These are phyloP conservation scores for Lasioglossum calceatum DNA, from an alignment of 2,888 invertebrate genomes.

Conservation along the genomic window DNA sequence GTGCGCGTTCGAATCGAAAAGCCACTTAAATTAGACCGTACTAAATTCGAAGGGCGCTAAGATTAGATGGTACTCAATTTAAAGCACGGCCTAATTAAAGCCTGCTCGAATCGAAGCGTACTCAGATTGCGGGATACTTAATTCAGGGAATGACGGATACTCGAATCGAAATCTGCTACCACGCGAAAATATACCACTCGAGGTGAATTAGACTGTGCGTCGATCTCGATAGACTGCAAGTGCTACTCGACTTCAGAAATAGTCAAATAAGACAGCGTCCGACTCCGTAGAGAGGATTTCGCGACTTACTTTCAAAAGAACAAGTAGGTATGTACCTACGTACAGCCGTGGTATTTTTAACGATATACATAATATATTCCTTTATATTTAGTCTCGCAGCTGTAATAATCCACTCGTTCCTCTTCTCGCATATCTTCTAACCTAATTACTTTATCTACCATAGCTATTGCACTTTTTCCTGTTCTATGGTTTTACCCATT, in stretches of 20 bases:
- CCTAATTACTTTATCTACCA: no score
- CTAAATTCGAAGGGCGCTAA: background rate
- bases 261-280: background rate
- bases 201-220: background rate
- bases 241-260: background rate
- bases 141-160: background rate
- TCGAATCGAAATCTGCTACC: slow-evolving; percentile 6
- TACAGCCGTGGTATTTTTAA: no score
- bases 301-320: background rate
- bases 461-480: no score
- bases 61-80: slow-evolving; percentile 8
- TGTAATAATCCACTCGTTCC: no score
- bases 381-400: no score
- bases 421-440: no score
- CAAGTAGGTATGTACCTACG: no score
- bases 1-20: background rate
- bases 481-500: no score
- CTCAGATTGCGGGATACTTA: background rate
- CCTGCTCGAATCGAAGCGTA: no score
- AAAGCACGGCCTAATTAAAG: background rate
- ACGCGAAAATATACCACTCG: background rate
- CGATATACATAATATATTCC: background rate
- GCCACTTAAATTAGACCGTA: slow-evolving; percentile 11
- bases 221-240: background rate
- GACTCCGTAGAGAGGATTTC: background rate